A percentile compares a stretch with the other conserved stretches of the same genome.
These are phyloP conservation scores for Berghia stephanieae DNA, from an alignment of 1,140 invertebrate species.

Conservation along the genomic window DNA sequence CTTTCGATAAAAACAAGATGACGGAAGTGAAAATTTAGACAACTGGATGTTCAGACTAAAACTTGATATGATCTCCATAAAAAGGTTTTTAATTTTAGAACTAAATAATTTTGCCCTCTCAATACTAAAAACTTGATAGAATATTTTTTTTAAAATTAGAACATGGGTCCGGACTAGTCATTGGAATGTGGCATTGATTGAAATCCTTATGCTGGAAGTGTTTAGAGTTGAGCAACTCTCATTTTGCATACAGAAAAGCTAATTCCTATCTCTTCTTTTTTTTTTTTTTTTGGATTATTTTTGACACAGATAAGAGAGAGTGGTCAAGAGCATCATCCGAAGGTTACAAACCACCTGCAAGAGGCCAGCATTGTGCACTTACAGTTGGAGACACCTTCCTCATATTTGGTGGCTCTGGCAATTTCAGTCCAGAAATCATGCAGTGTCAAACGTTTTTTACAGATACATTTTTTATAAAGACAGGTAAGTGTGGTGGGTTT, in stretches of 20 bases:
- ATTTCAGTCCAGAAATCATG: slow-evolving; percentile 57
- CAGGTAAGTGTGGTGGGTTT: slow-evolving; percentile 45
- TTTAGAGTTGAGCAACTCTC: neutral
- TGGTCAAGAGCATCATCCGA: slow-evolving; percentile 54
- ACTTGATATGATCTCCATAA: too few relatives aligned
- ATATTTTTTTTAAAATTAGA: too few relatives aligned
- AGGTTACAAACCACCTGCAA: slow-evolving; percentile 47
- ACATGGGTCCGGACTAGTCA: too few relatives aligned
- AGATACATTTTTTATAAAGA: slow-evolving; percentile 49
- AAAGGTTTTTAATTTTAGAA: too few relatives aligned
- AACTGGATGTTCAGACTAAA: too few relatives aligned
- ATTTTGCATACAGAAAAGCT: too few relatives aligned
- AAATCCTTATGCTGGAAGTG: too few relatives aligned
- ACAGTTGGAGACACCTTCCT: slow-evolving; percentile 52
- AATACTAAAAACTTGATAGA: too few relatives aligned
- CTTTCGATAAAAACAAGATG: too few relatives aligned
- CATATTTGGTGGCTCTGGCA: slow-evolving; percentile 59
- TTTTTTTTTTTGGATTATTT: neutral
- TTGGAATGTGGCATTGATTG: too few relatives aligned
- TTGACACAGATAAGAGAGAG: slow-evolving; percentile 50
- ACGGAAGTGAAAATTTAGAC: too few relatives aligned
- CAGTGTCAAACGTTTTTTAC: slow-evolving; percentile 54
- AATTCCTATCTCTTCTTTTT: neutral
- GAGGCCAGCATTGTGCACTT: slow-evolving; percentile 56
- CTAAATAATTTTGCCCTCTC: too few relatives aligned